Evolutionary conservation across 2,113 vertebrate genomes (phyloP).

Genomic region (Heloderma charlesbogerti): DNA sequence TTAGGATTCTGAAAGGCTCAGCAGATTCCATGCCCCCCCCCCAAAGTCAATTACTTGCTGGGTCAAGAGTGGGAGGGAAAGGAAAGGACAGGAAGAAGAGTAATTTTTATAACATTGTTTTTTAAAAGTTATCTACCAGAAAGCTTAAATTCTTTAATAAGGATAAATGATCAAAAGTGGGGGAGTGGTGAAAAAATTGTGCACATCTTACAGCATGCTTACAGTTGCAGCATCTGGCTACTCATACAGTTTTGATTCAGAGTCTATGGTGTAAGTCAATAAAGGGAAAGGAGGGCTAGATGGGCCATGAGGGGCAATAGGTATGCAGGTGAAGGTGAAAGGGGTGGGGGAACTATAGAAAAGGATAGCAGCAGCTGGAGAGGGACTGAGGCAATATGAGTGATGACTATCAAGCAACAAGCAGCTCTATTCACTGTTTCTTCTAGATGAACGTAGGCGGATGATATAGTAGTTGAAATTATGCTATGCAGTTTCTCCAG

Average conservation of each 20-base stretch:
- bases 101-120: not conserved
- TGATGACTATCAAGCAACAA: not conserved
- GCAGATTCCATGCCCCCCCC: not conserved
- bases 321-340: not conserved
- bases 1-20: not conserved
- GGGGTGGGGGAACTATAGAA: not conserved
- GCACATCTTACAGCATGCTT: no score
- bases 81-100: not conserved
- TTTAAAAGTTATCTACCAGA: not conserved
- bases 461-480: no score
- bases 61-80: not conserved
- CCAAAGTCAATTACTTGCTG: not conserved
- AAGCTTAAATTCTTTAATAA: not conserved
- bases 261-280: not conserved
- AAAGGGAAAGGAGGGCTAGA: not conserved
- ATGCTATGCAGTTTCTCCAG: not conserved
- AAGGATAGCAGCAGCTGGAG: not conserved
- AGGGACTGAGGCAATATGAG: not conserved
- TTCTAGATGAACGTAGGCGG: not conserved
- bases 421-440: not conserved
- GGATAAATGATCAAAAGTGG: not conserved
- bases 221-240: not conserved
- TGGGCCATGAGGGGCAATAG: not conserved
- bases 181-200: not conserved
- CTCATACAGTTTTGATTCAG: not conserved